These are phyloP conservation scores for Abrostola tripartita DNA, from an alignment of 2,888 invertebrate genomes.

Conservation along the genomic window DNA sequence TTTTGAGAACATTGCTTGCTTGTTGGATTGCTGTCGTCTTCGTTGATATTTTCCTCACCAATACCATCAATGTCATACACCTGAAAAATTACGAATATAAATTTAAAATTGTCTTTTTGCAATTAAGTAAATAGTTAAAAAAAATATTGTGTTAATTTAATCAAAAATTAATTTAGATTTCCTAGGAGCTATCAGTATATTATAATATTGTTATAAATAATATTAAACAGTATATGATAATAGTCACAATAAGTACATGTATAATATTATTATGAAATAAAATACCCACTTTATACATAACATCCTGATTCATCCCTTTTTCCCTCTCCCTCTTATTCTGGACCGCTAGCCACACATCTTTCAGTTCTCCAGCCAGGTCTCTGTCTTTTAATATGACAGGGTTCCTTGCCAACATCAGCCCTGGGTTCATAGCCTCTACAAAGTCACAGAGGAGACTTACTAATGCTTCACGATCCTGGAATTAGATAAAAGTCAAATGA, in stretches of 20 bases:
- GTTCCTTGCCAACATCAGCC: constrained; percentile 88
- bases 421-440: constrained; percentile 92
- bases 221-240: too few species aligned
- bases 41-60: constrained; percentile 77
- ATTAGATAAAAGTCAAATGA: constrained; percentile 17
- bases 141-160: too few species aligned
- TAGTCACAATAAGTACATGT: too few species aligned
- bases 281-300: constrained; percentile 83
- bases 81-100: constrained; percentile 55
- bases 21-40: constrained; percentile 70
- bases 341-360: constrained; percentile 92
- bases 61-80: constrained; percentile 86
- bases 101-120: too few species aligned
- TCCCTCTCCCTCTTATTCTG: constrained; percentile 89
- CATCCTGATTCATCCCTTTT: constrained; percentile 80
- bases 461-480: constrained; percentile 90
- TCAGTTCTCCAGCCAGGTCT: constrained; percentile 91
- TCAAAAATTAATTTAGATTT: too few species aligned
- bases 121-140: too few species aligned
- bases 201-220: too few species aligned
- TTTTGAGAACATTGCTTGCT: constrained; percentile 63
- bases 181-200: too few species aligned
- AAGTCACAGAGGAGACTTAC: constrained; percentile 91
- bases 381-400: constrained; percentile 90
- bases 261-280: too few species aligned